Evolutionary conservation across 2,797 vertebrate species (phyloP), one percentile per base, ranked within the genome.

Genomic region (Telmatherina bonti): DNA sequence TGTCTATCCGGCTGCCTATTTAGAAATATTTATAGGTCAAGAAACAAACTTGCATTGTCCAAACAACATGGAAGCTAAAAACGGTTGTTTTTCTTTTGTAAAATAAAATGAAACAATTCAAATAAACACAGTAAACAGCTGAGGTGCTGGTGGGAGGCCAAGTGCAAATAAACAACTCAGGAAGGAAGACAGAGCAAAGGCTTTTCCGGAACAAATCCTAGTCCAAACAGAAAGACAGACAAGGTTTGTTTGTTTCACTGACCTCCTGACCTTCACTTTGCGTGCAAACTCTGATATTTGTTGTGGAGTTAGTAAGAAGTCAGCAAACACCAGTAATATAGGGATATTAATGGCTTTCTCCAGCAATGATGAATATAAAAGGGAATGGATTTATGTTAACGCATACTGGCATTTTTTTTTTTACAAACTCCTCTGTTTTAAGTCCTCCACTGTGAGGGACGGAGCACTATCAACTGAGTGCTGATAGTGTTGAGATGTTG

Each of bases 131-230:
- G 81, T 89, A 85, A 90, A 91, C 81, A 84, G 80, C 73, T 62
- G 81, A 82, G 72, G 84, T 76, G 79, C 77, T 62, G 82, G 56
- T 81, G 76, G 83, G 76, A 82, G 77, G 62, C 64, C 55, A 64
- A 85, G 78, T 67, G 79, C 73, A 91, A 88, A 88, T 84, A 91
- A 88, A 92, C 87, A 87, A 74, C 64, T 69, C 74, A 87, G 85
- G 85, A 89, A 90, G 84, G 88, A 89, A 82, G 82, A 83, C 69
- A 2, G 70, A 82, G 69, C 59, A 79, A 83, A 74, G 78, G 80
- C 66, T 78, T 74, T 81, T 86, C 78, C 65, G 62, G 79, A 74
- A 89, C 83, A 89, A 90, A 87, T 88, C 77, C 85, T 83, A 85
- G 53, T 85, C 80, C 83, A 88, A 84, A 91, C 84, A 91, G 56